Conservation (phyloP, 2,888 invertebrate genomes). For the Rotaria macrura region DNA sequence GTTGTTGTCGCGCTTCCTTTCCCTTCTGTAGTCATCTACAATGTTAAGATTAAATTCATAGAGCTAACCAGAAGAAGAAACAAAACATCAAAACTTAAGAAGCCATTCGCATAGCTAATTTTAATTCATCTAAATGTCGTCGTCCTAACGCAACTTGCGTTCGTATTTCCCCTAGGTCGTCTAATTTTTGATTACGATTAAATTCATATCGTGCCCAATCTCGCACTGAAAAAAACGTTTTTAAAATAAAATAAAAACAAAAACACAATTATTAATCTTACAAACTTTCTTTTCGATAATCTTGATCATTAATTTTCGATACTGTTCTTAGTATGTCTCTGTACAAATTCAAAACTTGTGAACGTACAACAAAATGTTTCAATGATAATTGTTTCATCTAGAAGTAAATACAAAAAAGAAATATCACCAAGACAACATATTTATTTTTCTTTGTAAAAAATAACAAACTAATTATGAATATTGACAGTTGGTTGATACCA, state of each 20-base stretch:
- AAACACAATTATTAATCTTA: background rate
- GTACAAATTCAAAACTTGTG: conserved; percentile 67
- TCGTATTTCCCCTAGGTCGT: background rate
- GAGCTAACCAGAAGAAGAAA: background rate
- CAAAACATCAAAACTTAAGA: background rate
- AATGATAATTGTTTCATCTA: conserved; percentile 18
- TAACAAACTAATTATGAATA: background rate
- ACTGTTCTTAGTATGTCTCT: conserved; percentile 63
- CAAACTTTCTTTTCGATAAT: conserved; percentile 55
- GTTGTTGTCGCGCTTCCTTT: background rate
- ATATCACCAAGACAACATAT: background rate
- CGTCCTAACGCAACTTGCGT: conserved; percentile 10
- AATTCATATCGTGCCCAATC: background rate
- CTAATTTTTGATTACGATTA: background rate
- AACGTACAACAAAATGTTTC: conserved; percentile 65
- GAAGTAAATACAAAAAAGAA: background rate
- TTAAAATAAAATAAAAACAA: background rate
- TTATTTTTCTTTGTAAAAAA: background rate
- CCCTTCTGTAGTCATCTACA: background rate
- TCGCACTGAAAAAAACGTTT: background rate
- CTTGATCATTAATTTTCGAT: conserved; percentile 58
- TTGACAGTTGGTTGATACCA: background rate
- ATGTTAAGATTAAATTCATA: background rate
- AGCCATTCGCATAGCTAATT: background rate
- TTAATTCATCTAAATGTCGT: conserved; percentile 13